Conservation (phyloP, 2,888 invertebrate species). For the Amaurobius ferox region DNA sequence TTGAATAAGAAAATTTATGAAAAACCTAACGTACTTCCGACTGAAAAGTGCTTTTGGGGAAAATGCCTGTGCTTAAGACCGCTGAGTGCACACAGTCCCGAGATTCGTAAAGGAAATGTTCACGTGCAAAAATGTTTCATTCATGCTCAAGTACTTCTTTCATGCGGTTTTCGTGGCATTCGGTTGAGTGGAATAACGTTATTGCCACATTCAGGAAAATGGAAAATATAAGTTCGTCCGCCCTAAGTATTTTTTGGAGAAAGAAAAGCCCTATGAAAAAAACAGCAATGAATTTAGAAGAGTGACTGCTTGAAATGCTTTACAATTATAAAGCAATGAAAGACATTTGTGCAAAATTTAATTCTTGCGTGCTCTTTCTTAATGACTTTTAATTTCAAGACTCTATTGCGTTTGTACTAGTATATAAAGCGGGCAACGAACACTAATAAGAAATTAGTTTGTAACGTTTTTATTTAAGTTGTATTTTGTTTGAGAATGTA, state of each 20-base stretch:
- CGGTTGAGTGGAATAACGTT: conserved; percentile 1
- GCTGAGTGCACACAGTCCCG: background rate
- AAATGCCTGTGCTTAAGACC: background rate
- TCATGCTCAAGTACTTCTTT: conserved; percentile 5
- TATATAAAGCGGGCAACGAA: too few relatives aligned
- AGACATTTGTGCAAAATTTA: too few relatives aligned
- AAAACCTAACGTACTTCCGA: too few relatives aligned
- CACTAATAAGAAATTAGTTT: too few relatives aligned
- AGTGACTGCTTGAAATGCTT: background rate
- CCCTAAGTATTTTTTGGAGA: background rate
- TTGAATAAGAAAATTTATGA: background rate
- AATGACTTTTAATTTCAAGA: too few relatives aligned
- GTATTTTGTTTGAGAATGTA: too few relatives aligned
- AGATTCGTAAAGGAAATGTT: background rate
- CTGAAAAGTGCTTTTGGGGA: background rate
- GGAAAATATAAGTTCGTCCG: background rate
- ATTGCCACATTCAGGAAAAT: background rate
- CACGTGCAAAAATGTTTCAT: background rate
- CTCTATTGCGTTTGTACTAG: too few relatives aligned
- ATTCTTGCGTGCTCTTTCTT: too few relatives aligned
- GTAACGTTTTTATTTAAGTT: too few relatives aligned
- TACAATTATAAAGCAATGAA: too few relatives aligned
- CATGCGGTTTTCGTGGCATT: background rate
- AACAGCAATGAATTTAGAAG: background rate
- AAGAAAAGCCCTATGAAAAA: background rate